Percentiles rank a stretch among this genome's conserved stretches.
These are phyloP conservation scores for Parelbella ahira DNA, from an alignment of 2,888 invertebrate species.

Conservation along the genomic window DNA sequence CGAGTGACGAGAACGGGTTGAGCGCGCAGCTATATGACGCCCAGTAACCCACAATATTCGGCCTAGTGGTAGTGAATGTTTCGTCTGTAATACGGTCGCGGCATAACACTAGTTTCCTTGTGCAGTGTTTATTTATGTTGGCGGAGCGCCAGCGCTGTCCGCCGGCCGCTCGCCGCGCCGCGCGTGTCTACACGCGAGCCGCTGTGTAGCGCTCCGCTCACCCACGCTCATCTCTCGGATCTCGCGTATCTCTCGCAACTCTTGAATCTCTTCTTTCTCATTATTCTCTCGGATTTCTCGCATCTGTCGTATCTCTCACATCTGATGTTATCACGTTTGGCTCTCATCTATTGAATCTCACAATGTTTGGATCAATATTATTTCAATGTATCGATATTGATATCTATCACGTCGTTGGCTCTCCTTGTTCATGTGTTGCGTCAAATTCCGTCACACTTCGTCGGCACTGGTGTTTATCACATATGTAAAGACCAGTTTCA, in stretches of 20 bases:
- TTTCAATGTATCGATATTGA: conserved; percentile 49
- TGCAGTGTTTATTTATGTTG: conserved; percentile 79
- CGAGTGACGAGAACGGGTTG: conserved; percentile 32
- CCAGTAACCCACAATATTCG: conserved; percentile 78
- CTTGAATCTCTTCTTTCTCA: no score
- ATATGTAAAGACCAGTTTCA: conserved; percentile 26
- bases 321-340: no score
- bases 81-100: conserved; percentile 79
- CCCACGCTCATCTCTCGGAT: conserved; percentile 53
- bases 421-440: conserved; percentile 53
- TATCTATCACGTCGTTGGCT: conserved; percentile 55
- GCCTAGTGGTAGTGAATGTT: conserved; percentile 78
- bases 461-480: conserved; percentile 48
- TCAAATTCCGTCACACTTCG: conserved; percentile 64
- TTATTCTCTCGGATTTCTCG: conserved; percentile 30
- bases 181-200: conserved; percentile 59
- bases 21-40: conserved; percentile 42
- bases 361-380: conserved; percentile 64
- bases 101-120: conserved; percentile 80
- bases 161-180: conserved; percentile 57
- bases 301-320: no score
- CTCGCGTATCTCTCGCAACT: conserved; percentile 43
- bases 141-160: conserved; percentile 70
- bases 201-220: conserved; percentile 48
- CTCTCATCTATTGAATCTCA: no score